A percentile compares a stretch with the other conserved stretches of the same genome.
These are phyloP conservation scores for Hippoglossus hippoglossus DNA, from an alignment of 2,797 vertebrate genomes.

Conservation along the genomic window DNA sequence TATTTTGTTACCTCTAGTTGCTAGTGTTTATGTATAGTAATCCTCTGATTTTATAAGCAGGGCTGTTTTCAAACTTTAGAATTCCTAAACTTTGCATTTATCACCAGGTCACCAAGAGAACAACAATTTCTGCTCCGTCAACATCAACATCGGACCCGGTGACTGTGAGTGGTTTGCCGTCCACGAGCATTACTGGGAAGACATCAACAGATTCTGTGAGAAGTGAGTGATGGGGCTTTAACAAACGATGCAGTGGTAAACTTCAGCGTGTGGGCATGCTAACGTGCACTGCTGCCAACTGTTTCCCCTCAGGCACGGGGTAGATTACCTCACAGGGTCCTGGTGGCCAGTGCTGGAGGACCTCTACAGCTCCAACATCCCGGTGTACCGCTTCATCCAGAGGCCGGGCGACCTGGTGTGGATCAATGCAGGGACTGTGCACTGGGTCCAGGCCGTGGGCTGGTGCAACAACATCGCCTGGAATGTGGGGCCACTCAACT, in stretches of 20 bases:
- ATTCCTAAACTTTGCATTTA: slow-evolving; percentile 1
- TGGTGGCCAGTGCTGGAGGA: slow-evolving; percentile 99
- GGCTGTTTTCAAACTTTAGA: neutral
- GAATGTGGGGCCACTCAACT: slow-evolving; percentile 97
- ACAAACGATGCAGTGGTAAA: too few relatives aligned
- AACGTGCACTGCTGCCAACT: slow-evolving; percentile 7
- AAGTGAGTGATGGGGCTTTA: slow-evolving; percentile 86
- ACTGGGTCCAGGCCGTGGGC: slow-evolving; percentile 99
- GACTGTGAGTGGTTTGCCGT: slow-evolving; percentile 99
- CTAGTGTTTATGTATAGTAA: too few relatives aligned
- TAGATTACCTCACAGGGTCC: slow-evolving; percentile 94
- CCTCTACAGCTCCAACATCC: slow-evolving; percentile 96
- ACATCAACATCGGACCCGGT: slow-evolving; percentile 98
- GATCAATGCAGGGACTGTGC: slow-evolving; percentile 98
- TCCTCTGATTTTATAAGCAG: neutral
- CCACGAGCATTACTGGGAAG: slow-evolving; percentile 95
- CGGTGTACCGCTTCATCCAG: slow-evolving; percentile 99
- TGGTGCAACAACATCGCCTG: slow-evolving; percentile 95
- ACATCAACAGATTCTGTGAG: slow-evolving; percentile 98
- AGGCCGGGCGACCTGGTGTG: slow-evolving; percentile 98
- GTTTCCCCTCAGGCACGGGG: slow-evolving; percentile 85
- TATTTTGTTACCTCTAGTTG: too few relatives aligned
- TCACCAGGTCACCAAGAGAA: slow-evolving; percentile 97
- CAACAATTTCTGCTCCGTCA: slow-evolving; percentile 99
- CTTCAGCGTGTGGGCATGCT: neutral